Conservation (phyloP, 2,113 vertebrate species). For the Lepus timidus region DNA sequence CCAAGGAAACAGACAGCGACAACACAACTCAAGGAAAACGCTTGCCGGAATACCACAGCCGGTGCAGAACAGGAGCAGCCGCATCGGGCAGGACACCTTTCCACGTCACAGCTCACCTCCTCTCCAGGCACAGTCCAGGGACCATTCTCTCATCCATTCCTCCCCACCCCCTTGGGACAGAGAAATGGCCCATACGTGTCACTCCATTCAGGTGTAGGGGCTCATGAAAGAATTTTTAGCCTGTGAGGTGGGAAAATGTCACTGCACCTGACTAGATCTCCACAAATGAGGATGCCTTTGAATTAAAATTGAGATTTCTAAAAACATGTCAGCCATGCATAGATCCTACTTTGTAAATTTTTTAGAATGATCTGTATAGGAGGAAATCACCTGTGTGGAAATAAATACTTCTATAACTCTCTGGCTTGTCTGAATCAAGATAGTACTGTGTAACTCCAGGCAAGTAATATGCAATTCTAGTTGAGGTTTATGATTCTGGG, state of each 20-base stretch:
- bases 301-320: constrained; percentile 6
- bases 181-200: neutral
- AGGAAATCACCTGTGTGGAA: neutral
- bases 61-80: neutral
- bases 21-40: constrained; percentile 61
- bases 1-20: constrained; percentile 60
- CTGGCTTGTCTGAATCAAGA: neutral
- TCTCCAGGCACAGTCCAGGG: neutral
- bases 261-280: constrained; percentile 23
- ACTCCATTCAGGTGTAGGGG: neutral
- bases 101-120: neutral
- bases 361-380: neutral
- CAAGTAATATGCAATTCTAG: neutral
- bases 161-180: neutral
- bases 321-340: neutral
- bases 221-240: neutral
- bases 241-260: constrained; percentile 51
- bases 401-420: constrained; percentile 10
- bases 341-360: neutral
- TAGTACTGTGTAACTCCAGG: no score
- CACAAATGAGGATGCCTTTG: neutral
- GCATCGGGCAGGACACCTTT: neutral
- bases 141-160: neutral
- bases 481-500: constrained; percentile 45
- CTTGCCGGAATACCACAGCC: constrained; percentile 49